A percentile compares a stretch with the other conserved stretches of the same genome.
phyloP scores from a whole-genome alignment of 2,113 vertebrate species.

The Oxyura jamaicensis region DNA sequence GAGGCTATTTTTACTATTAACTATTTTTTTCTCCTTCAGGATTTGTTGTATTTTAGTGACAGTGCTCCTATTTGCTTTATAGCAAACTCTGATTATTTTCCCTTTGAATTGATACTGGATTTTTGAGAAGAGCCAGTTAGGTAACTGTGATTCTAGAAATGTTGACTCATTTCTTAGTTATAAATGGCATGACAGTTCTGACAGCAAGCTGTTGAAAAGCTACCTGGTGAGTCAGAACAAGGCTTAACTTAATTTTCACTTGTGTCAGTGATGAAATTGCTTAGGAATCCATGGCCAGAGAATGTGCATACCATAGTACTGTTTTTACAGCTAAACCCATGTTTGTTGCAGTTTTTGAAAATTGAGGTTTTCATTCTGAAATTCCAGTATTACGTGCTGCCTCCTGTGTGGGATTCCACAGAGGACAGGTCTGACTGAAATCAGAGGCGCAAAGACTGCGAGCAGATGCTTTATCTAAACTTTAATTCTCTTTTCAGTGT shows the following conservation, averaged over 20 bases:
- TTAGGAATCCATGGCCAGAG: background rate
- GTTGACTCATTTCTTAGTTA: background rate
- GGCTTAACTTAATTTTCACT: background rate
- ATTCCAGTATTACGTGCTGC: background rate
- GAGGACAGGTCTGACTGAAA: background rate
- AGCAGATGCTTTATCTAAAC: background rate
- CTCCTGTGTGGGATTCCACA: background rate
- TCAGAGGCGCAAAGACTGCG: background rate
- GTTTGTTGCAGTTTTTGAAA: background rate
- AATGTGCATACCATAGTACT: background rate
- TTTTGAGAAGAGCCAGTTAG: background rate
- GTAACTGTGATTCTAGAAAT: background rate
- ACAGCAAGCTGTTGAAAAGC: constrained; percentile 11
- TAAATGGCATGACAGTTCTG: background rate
- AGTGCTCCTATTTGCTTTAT: background rate
- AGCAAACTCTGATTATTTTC: background rate
- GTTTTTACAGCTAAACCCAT: background rate
- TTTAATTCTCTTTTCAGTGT: background rate
- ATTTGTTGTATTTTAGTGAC: background rate
- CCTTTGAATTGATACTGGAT: background rate
- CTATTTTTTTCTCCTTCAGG: background rate
- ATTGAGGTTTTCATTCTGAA: background rate
- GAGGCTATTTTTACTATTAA: background rate
- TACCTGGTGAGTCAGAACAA: background rate
- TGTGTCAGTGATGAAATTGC: background rate